These are phyloP conservation scores for Notoglanidium macrostoma DNA, from an alignment of 2,797 vertebrate species.

Conservation along the genomic window DNA sequence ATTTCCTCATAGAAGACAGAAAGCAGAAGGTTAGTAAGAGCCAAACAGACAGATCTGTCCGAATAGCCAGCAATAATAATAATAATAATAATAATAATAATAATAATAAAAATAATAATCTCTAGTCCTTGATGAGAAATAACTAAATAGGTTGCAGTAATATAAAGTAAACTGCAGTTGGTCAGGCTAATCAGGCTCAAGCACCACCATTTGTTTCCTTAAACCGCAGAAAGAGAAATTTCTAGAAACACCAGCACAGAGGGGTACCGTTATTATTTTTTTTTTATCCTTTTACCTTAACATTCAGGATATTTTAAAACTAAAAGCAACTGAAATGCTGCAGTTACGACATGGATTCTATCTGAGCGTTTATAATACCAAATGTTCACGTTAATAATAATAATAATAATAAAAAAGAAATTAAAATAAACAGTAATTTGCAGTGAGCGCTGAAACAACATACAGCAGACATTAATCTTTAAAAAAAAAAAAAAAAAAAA, in stretches of 20 bases:
- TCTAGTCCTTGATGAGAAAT: conserved; percentile 2
- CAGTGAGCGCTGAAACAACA: conserved; percentile 65
- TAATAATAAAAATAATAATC: conserved; percentile 3
- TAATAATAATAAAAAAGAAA: conserved; percentile 64
- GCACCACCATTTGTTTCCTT: background rate
- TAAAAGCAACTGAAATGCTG: conserved; percentile 53
- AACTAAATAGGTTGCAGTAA: conserved; percentile 1
- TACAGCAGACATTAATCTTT: conserved; percentile 65
- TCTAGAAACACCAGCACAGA: conserved; percentile 48
- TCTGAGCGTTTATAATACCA: conserved; percentile 73
- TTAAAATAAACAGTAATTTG: conserved; percentile 63
- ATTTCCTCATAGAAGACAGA: background rate
- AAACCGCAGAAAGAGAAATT: conserved; percentile 3
- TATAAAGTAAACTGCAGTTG: conserved; percentile 7
- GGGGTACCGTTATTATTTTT: conserved; percentile 35
- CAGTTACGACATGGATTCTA: conserved; percentile 61
- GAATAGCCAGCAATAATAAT: conserved; percentile 5
- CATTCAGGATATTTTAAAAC: conserved; percentile 60
- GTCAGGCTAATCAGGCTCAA: background rate
- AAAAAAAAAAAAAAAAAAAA: conserved; percentile 35
- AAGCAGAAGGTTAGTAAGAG: conserved; percentile 19
- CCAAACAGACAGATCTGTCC: conserved; percentile 16
- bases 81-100: conserved; percentile 11
- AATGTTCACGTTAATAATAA: conserved; percentile 66
- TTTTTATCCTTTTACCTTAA: conserved; percentile 40